Evolutionary conservation across 2,113 vertebrate species (phyloP), one percentile per base, ranked within the genome.

Genomic region (Rhegmatorhina hoffmannsi): DNA sequence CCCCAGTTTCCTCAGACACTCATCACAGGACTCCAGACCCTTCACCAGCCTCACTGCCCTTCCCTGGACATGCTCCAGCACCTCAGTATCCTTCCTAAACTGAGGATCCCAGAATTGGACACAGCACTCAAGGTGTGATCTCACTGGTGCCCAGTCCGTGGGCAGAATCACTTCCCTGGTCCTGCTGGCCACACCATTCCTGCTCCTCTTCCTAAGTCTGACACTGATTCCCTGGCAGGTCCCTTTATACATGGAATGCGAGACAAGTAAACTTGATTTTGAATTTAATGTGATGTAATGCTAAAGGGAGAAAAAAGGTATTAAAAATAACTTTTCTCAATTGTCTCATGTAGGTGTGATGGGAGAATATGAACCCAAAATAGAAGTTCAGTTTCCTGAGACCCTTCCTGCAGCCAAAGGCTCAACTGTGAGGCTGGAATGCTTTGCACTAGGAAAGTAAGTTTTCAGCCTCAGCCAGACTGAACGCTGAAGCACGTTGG

Each of bases 351-450:
- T 74, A 99, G 99, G 99, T 94, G 98, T 98, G 80, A 99, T 99
- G 99, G 99, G 99, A 62, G 99, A 99, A 97, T 99, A 99, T 18
- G 99, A 99, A 97, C 99, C 99, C 64, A 99, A 99, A 98, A 99
- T 99, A 98, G 99, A 99, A 98, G 98, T 99, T 96, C 98, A 99
- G 97, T 99, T 99, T 97, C 98, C 99, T 13, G 99, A 99, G 97
- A 98, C 97, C 0, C 97, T 99, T 74, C 99, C 98, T 75, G 98
- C 98, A 92, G 99, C 99, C 17, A 99, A 99, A 95, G 99, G 99
- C 83, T 98, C 99, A 2, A 98, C 98, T 44, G 98, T 99, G 94
- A 99, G 97, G 95, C 98, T 99, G 59, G 99, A 99, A 94, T 99
- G 99, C 90, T 99, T 99, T 81, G 99, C 99, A 23, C 96, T 99